phyloP scores from a whole-genome alignment of 2,888 invertebrate genomes.

The Tetheella fluctuosa region DNA sequence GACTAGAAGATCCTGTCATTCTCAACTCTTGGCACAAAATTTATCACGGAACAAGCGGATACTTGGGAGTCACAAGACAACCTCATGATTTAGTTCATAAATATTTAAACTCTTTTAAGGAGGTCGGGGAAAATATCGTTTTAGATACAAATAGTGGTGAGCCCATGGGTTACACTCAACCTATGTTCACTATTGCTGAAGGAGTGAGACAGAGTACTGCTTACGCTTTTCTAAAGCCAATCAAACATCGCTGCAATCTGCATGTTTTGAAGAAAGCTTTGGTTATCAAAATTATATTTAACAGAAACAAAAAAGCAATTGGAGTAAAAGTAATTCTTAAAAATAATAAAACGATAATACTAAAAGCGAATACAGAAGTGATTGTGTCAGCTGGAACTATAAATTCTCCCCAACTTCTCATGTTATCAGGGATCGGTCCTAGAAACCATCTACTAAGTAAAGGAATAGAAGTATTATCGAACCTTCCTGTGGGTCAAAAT shows the following conservation, averaged over 20 bases:
- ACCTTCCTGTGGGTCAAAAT: slow-evolving; percentile 54
- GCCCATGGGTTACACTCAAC: slow-evolving; percentile 49
- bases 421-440: slow-evolving; percentile 58
- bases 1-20: slow-evolving; percentile 28
- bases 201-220: slow-evolving; percentile 43
- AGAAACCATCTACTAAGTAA: slow-evolving; percentile 40
- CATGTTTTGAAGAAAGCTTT: slow-evolving; percentile 44
- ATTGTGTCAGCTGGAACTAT: slow-evolving; percentile 54
- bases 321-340: slow-evolving; percentile 38
- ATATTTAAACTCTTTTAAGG: slow-evolving; percentile 53
- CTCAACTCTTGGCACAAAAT: slow-evolving; percentile 25
- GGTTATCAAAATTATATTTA: slow-evolving; percentile 47
- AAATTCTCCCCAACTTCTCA: slow-evolving; percentile 49
- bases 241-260: slow-evolving; percentile 41
- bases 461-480: slow-evolving; percentile 39
- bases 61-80: slow-evolving; percentile 31
- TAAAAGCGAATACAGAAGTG: slow-evolving; percentile 47
- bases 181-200: slow-evolving; percentile 32
- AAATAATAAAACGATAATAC: slow-evolving; percentile 26
- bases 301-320: slow-evolving; percentile 43
- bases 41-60: slow-evolving; percentile 40
- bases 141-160: slow-evolving; percentile 45
- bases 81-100: slow-evolving; percentile 18
- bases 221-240: slow-evolving; percentile 39
- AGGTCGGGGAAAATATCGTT: slow-evolving; percentile 60